Evolutionary conservation across 1,140 invertebrate genomes (phyloP).

Genomic region (Schlechtendalia chinensis): DNA sequence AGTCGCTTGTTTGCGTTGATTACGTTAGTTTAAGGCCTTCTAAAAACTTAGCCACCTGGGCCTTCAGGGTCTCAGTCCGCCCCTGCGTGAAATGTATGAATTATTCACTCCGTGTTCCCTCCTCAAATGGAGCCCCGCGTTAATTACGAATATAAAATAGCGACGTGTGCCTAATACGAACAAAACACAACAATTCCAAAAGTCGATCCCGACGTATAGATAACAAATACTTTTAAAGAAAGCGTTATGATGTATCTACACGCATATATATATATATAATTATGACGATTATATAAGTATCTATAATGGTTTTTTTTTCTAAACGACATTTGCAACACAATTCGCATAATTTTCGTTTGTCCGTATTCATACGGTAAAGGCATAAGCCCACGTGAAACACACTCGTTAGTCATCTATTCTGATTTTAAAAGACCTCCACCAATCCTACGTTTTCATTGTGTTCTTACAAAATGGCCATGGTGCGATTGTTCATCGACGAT

Average conservation of each 20-base stretch:
- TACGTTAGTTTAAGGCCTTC: too few species aligned
- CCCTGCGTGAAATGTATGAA: too few species aligned
- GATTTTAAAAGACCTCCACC: slow-evolving; percentile 43
- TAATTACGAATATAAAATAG: too few species aligned
- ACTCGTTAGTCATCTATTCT: slow-evolving; percentile 44
- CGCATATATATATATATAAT: too few species aligned
- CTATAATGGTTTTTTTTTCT: neutral
- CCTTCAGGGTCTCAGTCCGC: too few species aligned
- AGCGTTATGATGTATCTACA: neutral
- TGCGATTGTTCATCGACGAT: slow-evolving; percentile 43
- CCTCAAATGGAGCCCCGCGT: too few species aligned
- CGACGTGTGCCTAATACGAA: too few species aligned
- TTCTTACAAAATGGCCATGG: slow-evolving; percentile 18
- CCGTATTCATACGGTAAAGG: slow-evolving; percentile 14
- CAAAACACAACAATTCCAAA: too few species aligned
- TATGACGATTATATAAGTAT: neutral
- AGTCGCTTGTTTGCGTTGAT: too few species aligned
- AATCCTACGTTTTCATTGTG: slow-evolving; percentile 46
- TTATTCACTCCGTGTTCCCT: too few species aligned
- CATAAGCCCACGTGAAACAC: slow-evolving; percentile 13
- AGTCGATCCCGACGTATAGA: too few species aligned
- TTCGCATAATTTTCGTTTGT: slow-evolving; percentile 9
- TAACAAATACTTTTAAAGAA: neutral
- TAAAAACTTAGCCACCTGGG: too few species aligned
- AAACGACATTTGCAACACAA: neutral